These are phyloP conservation scores for Megastigmus dorsalis DNA, from an alignment of 2,888 invertebrate genomes.

Conservation along the genomic window DNA sequence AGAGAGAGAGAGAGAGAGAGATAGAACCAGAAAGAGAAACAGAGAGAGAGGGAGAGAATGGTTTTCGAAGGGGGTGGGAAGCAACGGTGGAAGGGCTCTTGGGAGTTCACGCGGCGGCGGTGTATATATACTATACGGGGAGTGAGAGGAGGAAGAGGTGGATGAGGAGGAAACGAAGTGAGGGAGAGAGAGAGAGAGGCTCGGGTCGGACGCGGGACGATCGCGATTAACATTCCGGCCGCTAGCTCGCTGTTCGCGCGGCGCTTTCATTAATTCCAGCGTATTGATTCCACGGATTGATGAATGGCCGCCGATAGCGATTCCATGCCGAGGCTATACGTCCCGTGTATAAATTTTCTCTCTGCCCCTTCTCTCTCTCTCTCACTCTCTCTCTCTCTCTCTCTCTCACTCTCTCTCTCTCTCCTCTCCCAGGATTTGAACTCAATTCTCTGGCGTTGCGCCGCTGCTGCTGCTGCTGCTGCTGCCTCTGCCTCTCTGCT, in stretches of 20 bases:
- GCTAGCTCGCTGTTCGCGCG: conserved; percentile 63
- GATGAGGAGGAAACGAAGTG: conserved; percentile 35
- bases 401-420: conserved; percentile 55
- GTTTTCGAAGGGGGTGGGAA: not conserved
- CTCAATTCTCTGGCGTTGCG: conserved; percentile 59
- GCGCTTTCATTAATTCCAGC: conserved; percentile 75
- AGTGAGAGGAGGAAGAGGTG: conserved; percentile 2
- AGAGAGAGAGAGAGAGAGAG: not conserved
- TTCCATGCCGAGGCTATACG: conserved; percentile 65
- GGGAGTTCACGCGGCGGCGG: conserved; percentile 59
- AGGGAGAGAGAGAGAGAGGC: conserved; percentile 51
- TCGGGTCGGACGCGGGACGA: conserved; percentile 71
- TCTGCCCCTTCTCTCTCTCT: not conserved
- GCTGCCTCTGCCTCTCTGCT: not conserved
- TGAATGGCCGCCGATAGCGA: conserved; percentile 75
- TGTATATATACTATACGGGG: no score
- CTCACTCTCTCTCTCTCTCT: conserved; percentile 39
- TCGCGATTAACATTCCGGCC: conserved; percentile 75
- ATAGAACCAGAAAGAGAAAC: not conserved
- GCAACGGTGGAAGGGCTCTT: conserved; percentile 58
- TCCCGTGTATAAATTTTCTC: conserved; percentile 51
- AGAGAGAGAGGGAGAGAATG: not conserved
- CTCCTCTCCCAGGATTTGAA: conserved; percentile 63
- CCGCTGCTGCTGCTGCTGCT: conserved; percentile 5
- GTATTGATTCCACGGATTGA: conserved; percentile 75